A percentile compares a stretch with the other conserved stretches of the same genome.
phyloP scores from a whole-genome alignment of 1,140 invertebrate genomes.

The Sitobion miscanthi region DNA sequence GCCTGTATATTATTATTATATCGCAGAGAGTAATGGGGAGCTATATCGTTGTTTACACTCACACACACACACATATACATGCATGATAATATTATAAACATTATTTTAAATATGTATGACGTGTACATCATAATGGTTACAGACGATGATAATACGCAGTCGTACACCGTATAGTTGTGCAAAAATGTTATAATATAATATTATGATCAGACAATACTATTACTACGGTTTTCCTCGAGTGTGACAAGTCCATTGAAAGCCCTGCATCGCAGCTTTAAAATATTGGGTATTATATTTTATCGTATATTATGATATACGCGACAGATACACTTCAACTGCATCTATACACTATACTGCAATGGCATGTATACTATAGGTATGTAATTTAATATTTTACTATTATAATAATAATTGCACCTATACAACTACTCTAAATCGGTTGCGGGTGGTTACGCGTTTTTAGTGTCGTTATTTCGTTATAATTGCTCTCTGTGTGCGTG shows the following conservation, averaged over 20 bases:
- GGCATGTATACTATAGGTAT: not conserved
- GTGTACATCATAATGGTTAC: not conserved
- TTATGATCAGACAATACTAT: not conserved
- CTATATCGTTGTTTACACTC: not conserved
- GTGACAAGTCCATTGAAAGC: conserved; percentile 4
- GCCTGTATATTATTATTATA: too few species aligned
- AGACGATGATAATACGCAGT: not conserved
- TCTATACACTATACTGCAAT: not conserved
- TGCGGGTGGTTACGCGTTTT: not conserved
- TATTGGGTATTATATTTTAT: not conserved
- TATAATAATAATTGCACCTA: not conserved
- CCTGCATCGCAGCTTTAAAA: not conserved
- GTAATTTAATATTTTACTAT: not conserved
- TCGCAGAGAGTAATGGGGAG: not conserved
- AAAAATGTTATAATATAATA: not conserved
- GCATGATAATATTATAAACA: too few species aligned
- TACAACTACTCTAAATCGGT: not conserved
- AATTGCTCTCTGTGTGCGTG: not conserved
- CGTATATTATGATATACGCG: not conserved
- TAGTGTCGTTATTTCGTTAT: not conserved
- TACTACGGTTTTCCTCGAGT: not conserved
- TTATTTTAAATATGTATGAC: not conserved
- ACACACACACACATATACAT: not conserved
- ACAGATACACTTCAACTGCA: not conserved
- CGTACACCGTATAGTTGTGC: not conserved